Base-by-base conservation (phyloP, 2,888 invertebrate species). In the Galerucella calmariensis region DNA sequence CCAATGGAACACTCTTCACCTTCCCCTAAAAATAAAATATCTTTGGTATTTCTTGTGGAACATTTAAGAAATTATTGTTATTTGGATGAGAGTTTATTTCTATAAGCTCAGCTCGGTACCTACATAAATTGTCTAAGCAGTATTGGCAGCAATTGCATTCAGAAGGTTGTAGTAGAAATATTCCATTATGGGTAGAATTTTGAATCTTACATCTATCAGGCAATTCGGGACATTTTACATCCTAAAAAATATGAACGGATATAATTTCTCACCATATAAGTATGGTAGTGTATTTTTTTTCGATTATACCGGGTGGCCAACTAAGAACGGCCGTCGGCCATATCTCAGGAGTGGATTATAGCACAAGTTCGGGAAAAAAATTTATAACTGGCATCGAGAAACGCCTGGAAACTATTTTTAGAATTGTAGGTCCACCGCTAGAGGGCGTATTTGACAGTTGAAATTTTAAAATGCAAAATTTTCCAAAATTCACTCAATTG, bases 71-170 rank as follows among this genome's bases (percentile, higher is more conserved):
- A 35, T 8, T 35, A 35, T 35, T 35, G 35, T 8, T 8, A 35
- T 35, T 35, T 35, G 8, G 35, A 35, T 35, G 35, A 8, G 8
- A 35, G 1, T 73, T 68, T 6, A 66, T 11, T 66, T 44, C n/a
- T n/a, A n/a, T 58, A 14, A 10, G 8, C 35, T 6, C 8, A 68
- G 35, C 35, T 12, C 46, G 44, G 8, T 5, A 82, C 83, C 84
- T 87, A 91, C 92, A 86, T 79, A 90, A 87, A 78, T 90, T 88
- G 3, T 89, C 88, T 61, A 92, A 82, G 78, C 92, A 92, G 83
- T 88, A 91, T 0, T 90, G 86, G 77, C 92, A 92, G 82, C 93
- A 93, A 82, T 91, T 92, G 84, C 93, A 93, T 0, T 88, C 83
- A 0, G 90, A 90, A 0, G 91, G 90, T 0, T 90, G 91, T 0